Evolutionary conservation across 64 coral and sea anemone genomes (phyloP).

Genomic region (Pocillopora damicornis): DNA sequence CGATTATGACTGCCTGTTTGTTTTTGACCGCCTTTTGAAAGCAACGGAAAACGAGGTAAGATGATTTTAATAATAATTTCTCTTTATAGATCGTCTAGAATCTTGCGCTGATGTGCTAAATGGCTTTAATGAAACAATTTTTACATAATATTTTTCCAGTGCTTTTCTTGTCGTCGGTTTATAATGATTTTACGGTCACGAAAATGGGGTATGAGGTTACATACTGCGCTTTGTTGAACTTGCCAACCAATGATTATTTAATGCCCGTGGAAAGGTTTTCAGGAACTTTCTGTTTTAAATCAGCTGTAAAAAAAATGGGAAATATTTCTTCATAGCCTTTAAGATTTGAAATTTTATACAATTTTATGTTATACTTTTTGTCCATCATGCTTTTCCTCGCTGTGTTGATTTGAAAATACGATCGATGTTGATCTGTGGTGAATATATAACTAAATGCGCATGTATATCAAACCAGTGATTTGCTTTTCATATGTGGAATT

Average conservation of each 20-base stretch:
- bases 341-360: neutral
- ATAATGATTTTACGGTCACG: neutral
- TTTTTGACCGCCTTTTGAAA: constrained; percentile 35
- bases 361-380: neutral
- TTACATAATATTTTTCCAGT: neutral
- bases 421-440: too few species aligned
- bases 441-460: too few species aligned
- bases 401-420: too few species aligned
- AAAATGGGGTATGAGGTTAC: neutral
- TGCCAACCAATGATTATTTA: neutral
- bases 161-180: neutral
- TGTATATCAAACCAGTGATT: too few species aligned
- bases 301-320: neutral
- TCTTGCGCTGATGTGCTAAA: neutral
- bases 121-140: neutral
- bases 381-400: too few species aligned
- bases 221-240: neutral
- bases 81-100: neutral
- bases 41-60: constrained; percentile 19
- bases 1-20: constrained; percentile 2
- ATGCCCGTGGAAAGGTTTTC: neutral
- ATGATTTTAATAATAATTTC: neutral
- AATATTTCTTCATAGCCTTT: neutral
- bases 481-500: too few species aligned
- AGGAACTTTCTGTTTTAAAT: neutral